Evolutionary conservation across 2,113 vertebrate species (phyloP).

Genomic region (Macrotis lagotis): DNA sequence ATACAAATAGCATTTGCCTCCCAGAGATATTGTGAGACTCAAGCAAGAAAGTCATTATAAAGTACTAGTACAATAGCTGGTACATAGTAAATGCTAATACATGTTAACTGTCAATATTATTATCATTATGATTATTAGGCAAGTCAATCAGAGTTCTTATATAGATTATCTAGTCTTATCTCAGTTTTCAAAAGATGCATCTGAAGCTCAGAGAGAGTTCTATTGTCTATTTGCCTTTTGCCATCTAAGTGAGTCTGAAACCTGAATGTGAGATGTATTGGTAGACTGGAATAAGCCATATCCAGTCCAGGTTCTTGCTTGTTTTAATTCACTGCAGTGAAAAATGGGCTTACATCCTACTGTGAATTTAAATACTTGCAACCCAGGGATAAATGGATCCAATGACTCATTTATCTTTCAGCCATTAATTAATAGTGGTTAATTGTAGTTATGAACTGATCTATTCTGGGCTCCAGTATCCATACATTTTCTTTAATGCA

Average conservation of each 20-base stretch:
- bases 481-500: constrained; percentile 87
- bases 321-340: constrained; percentile 84
- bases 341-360: constrained; percentile 85
- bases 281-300: constrained; percentile 57
- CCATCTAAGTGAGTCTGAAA: constrained; percentile 29
- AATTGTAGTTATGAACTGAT: constrained; percentile 89
- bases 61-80: background rate
- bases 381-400: constrained; percentile 84
- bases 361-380: constrained; percentile 89
- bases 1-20: background rate
- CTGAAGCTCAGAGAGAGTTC: background rate
- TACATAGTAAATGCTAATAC: background rate
- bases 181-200: background rate
- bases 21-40: background rate
- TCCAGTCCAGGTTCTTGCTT: constrained; percentile 76
- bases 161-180: background rate
- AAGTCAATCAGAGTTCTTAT: background rate
- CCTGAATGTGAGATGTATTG: constrained; percentile 61
- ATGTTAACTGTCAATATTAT: background rate
- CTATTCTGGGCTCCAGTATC: constrained; percentile 82
- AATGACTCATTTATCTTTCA: constrained; percentile 87
- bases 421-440: constrained; percentile 89
- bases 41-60: background rate
- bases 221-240: constrained; percentile 28
- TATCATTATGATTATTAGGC: background rate